Evolutionary conservation across 2,797 vertebrate species (phyloP), one percentile per base, ranked within the genome.

Genomic region (Xenopus petersii): DNA sequence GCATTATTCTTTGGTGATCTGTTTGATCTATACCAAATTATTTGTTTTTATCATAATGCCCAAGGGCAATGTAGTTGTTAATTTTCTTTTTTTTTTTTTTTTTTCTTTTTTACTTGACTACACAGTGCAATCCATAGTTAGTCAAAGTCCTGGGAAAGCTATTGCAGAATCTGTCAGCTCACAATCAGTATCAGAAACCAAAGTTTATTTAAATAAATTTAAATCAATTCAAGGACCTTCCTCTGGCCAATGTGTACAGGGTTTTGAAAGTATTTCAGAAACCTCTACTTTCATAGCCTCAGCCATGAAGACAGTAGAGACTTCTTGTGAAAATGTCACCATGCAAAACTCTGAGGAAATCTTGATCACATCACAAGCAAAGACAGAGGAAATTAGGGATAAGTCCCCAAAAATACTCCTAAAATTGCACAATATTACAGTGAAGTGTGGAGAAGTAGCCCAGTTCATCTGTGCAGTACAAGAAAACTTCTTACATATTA

Each of bases 71-170:
- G 79, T 84, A 84, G 77, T 77, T 84, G 70, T 82, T 90, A 88
- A 88, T 84, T 67, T 73, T 84, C 61, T 77, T 84, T 85, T 88
- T 87, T 72, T 73, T 73, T 72, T 73, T 73, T 56, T 55, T 82
- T 51, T 51, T 51, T 42, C 8, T 15, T 51, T 94, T 87, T 91
- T 87, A 91, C 93, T 93, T 93, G 92, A 94, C 95, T 87, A 91
- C 86, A 91, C 86, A 91, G 88, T 91, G 89, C 87, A 88, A 91
- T 86, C 86, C 89, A 81, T 97, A 95, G 93, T 84, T 94, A 95
- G 91, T 81, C 88, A 92, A 85, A 74, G 83, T 89, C 83, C 89
- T 86, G 91, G 86, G 87, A 87, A 90, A 87, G 88, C 89, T 80
- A 80, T 90, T 87, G 89, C 80, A 87, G 84, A 83, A 80, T 88